Conservation (phyloP, 2,888 invertebrate genomes). For the Hyppa rectilinea region DNA sequence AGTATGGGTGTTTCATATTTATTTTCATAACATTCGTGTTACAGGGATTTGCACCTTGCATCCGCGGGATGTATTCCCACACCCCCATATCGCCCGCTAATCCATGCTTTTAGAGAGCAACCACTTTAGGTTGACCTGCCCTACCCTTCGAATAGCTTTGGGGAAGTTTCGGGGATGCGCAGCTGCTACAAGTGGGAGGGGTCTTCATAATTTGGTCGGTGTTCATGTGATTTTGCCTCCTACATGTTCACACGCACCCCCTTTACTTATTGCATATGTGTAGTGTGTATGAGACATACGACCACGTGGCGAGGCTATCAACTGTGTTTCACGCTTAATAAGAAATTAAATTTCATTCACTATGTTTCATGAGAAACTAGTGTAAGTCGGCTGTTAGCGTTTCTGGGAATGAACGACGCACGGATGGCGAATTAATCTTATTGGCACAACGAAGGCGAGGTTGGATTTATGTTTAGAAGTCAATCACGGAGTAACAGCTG, state of each 20-base stretch:
- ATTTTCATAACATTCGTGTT: slow-evolving; percentile 60
- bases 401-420: slow-evolving; percentile 1
- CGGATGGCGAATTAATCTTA: slow-evolving; percentile 23
- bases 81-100: slow-evolving; percentile 77
- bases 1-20: slow-evolving; percentile 49
- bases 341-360: slow-evolving; percentile 53
- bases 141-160: slow-evolving; percentile 64
- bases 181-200: slow-evolving; percentile 69
- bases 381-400: slow-evolving; percentile 8
- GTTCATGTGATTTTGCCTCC: slow-evolving; percentile 81
- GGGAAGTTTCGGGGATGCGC: slow-evolving; percentile 54
- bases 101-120: slow-evolving; percentile 70
- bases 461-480: slow-evolving; percentile 28
- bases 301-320: slow-evolving; percentile 57
- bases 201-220: slow-evolving; percentile 69
- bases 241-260: slow-evolving; percentile 80
- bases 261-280: slow-evolving; percentile 60
- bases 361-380: slow-evolving; percentile 44
- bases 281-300: slow-evolving; percentile 48
- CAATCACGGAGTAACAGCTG: slow-evolving; percentile 16
- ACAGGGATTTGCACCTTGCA: slow-evolving; percentile 75
- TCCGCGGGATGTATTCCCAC: slow-evolving; percentile 77
- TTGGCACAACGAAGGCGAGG: slow-evolving; percentile 1
- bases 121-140: slow-evolving; percentile 71
- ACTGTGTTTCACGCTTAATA: slow-evolving; percentile 50